Evolutionary conservation across 1,140 invertebrate species (phyloP).

Genomic region (Drosophila biarmipes): DNA sequence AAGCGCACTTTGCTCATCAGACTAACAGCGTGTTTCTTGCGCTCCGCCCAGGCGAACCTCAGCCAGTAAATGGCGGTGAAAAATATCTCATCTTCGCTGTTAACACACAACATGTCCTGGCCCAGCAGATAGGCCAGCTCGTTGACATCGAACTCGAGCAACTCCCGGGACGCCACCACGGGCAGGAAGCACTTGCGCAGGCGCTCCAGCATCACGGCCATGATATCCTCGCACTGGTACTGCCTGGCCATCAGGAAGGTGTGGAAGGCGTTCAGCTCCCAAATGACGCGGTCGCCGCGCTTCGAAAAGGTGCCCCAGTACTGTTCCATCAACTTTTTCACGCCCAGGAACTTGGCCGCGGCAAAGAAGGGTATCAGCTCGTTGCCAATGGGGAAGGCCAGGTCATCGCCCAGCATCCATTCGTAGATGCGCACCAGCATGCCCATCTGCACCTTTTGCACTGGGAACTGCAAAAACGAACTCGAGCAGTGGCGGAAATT

Average conservation of each 20-base stretch:
- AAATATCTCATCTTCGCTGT: constrained; percentile 58
- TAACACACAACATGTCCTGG: constrained; percentile 33
- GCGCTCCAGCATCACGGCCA: constrained; percentile 16
- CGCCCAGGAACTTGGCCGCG: constrained; percentile 21
- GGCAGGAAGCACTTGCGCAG: constrained; percentile 35
- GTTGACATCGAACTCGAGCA: constrained; percentile 3
- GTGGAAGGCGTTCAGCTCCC: constrained; percentile 32
- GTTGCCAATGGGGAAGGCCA: neutral
- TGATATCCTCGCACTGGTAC: constrained; percentile 11
- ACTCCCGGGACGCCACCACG: constrained; percentile 30
- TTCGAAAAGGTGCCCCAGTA: constrained; percentile 21
- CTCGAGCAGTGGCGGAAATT: neutral
- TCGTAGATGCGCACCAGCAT: constrained; percentile 27
- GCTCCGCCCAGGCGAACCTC: constrained; percentile 23
- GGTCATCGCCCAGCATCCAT: constrained; percentile 23
- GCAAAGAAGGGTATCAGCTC: constrained; percentile 14
- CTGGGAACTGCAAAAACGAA: constrained; percentile 23
- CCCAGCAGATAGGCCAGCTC: constrained; percentile 21
- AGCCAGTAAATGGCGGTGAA: constrained; percentile 40
- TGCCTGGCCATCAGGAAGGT: constrained; percentile 1
- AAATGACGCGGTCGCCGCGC: neutral
- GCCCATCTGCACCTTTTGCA: constrained; percentile 3
- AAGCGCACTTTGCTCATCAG: constrained; percentile 31
- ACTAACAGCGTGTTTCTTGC: neutral
- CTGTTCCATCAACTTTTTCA: constrained; percentile 13